Evolutionary conservation across 2,888 invertebrate species (phyloP), one percentile per base, ranked within the genome.

Genomic region (Branchellion lobata): DNA sequence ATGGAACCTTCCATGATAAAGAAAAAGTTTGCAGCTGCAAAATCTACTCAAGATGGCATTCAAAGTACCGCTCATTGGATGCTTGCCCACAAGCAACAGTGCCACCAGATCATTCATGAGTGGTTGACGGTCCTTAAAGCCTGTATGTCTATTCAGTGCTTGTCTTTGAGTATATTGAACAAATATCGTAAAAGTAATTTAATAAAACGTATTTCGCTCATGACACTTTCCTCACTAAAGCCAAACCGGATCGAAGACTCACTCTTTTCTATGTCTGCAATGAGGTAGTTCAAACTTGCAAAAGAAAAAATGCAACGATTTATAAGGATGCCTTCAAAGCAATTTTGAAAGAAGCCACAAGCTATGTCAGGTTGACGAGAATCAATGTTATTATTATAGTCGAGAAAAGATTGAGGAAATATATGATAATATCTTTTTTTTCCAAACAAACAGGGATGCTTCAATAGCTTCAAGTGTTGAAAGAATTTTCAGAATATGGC

Each of bases 251-350:
- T 84, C 95, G 96, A 86, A 90, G 95, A 75, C 89, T 97, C 78
- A 92, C 93, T 0, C 88, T 97, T 69, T 96, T 97, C 87, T 96
- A 97, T 88, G 89, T 97, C 86, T 96, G 96, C 27, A 97, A 97
- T 88, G 97, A 97, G 91, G 96, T 97, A 78, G 94, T 97, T 84
- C 97, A 97, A 87, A 96, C 96, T 87, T 94, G 95, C 82, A 96
- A 95, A 86, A 90, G 95, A 84, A 95, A 95, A 87, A 85, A 87
- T 81, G 93, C 92, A 81, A 93, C 92, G 86, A 82, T 86, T 53
- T 86, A 86, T 69, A 93, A 94, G 83, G 94, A 94, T 84, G 93
- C 94, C 84, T 97, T 96, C 93, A 94, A 94, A 57, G 93, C 93
- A 57, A 93, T 94, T 80, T 89, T 97, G 78, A 94, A 94, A 87